Evolutionary conservation across 2,113 vertebrate species (phyloP).

Genomic region (Platysteira castanea): DNA sequence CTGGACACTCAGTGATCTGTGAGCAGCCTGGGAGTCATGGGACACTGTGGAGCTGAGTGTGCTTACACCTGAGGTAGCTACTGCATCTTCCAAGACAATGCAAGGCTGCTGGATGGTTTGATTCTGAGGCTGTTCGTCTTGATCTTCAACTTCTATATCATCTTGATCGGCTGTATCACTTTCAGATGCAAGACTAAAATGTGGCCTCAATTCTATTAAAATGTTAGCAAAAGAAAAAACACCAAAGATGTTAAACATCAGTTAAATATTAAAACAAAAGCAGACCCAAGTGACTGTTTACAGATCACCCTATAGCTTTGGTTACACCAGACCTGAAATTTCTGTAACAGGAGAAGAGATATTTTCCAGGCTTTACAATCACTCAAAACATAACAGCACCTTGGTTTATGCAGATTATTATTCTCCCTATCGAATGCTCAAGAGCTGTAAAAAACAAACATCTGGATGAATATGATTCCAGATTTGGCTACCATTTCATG

Average conservation of each 20-base stretch:
- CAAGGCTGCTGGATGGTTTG: slow-evolving; percentile 73
- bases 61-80: slow-evolving; percentile 95
- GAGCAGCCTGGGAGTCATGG: slow-evolving; percentile 85
- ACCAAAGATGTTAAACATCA: neutral
- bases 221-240: neutral
- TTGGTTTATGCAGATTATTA: neutral
- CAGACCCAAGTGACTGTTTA: neutral
- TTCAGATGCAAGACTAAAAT: slow-evolving; percentile 94
- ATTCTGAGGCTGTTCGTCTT: slow-evolving; percentile 72
- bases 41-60: slow-evolving; percentile 95
- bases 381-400: neutral
- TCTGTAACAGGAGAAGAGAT: neutral
- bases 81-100: slow-evolving; percentile 82
- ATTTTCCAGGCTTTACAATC: neutral
- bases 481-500: neutral
- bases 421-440: neutral
- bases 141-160: slow-evolving; percentile 83
- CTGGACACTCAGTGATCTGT: slow-evolving; percentile 87
- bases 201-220: slow-evolving; percentile 88
- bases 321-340: neutral
- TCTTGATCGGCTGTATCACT: slow-evolving; percentile 94
- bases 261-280: neutral
- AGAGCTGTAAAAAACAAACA: neutral
- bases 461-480: neutral
- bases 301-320: neutral